Evolutionary conservation across 2,797 vertebrate genomes (phyloP).

Genomic region (Buphagus erythrorhynchus): DNA sequence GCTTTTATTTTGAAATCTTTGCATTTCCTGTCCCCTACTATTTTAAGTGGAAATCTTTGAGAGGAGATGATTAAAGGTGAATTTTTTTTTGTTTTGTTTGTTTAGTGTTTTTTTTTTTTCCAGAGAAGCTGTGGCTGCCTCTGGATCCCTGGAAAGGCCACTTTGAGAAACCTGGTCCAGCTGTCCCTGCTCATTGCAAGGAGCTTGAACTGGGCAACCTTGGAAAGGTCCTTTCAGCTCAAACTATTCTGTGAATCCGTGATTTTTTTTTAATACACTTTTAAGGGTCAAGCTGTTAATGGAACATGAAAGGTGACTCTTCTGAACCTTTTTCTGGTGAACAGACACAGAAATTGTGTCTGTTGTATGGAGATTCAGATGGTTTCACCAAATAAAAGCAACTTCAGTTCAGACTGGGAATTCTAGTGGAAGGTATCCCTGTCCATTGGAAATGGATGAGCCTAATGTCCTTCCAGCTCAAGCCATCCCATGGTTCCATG

Average conservation of each 20-base stretch:
- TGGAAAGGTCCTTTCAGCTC: background rate
- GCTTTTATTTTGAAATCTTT: background rate
- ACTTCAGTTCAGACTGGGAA: background rate
- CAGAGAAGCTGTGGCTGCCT: background rate
- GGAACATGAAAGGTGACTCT: background rate
- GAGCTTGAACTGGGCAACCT: background rate
- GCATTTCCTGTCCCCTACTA: background rate
- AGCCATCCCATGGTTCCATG: too few species aligned
- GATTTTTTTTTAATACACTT: background rate
- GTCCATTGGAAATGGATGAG: background rate
- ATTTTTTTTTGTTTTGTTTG: background rate
- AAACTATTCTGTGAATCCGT: background rate
- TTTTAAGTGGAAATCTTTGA: background rate
- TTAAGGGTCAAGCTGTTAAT: background rate
- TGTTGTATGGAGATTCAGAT: background rate
- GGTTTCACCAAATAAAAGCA: background rate
- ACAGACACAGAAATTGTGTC: background rate
- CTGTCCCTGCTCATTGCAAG: background rate
- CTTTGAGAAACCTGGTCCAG: too few species aligned
- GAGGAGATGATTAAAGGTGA: background rate
- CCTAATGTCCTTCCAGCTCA: background rate
- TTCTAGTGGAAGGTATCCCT: background rate
- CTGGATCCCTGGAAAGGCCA: background rate
- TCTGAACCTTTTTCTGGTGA: background rate
- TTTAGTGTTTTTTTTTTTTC: too few species aligned